Evolutionary conservation across 1,140 invertebrate species (phyloP), one percentile per base, ranked within the genome.

Genomic region (Brachionus rotundiformis): DNA sequence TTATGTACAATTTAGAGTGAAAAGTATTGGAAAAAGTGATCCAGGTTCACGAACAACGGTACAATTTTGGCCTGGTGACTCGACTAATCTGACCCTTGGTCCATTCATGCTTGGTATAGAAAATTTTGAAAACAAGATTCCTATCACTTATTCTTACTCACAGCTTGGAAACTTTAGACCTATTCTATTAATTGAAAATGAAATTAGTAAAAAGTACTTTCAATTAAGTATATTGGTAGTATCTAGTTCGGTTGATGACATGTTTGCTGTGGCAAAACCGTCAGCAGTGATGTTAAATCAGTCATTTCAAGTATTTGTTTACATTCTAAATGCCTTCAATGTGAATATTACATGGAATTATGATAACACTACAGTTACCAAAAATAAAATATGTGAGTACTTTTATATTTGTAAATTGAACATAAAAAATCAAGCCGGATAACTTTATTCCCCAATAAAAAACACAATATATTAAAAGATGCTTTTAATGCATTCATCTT

Each of bases 31-130:
- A 23, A 25, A 23, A 25, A 59, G 16, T 10, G 27, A 59, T 54
- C 47, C 76, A 3, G 76, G 76, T 33, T 79, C 47, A 7, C 19
- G 29, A 1, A n/a, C 76, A 5, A 79, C 47, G 11, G 16, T 79
- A 6, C 54, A 54, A 79, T 79, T 79, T 63, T 79, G 76, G 76
- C 76, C 76, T 23, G 76, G 76, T n/a, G 76, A 79, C 59, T 19
- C n/a, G 27, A 3, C 19, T 33, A 79, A 79, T 41, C 11, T 11
- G 3, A 54, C 76, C 16, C 31, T n/a, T 23, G 76, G 76, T 7
- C 23, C 44, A n/a, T 79, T 79, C 36, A 25, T 54, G 19, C 25
- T 79, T 16, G 76, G 44, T 13, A 79, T 79, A 23, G 27, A 79
- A 59, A 59, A 36, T 41, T 54, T 31, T 41, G 47, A 36, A 27